Evolutionary conservation across 2,797 vertebrate genomes (phyloP).

Genomic region (Cetoscarus ocellatus): DNA sequence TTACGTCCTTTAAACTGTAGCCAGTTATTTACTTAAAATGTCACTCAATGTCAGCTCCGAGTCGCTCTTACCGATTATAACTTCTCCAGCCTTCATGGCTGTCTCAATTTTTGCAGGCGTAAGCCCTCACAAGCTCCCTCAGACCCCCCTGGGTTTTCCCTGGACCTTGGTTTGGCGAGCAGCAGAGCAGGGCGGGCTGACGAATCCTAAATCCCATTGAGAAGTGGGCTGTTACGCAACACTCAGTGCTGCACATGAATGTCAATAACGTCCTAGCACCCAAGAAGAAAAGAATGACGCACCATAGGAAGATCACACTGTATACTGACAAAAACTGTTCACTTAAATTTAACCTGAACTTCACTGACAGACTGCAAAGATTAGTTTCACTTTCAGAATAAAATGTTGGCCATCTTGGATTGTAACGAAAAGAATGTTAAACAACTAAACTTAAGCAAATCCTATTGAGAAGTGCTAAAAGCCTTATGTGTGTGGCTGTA

Average conservation of each 20-base stretch:
- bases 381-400: conserved; percentile 3
- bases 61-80: too few relatives aligned
- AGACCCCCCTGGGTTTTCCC: background rate
- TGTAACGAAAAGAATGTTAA: too few relatives aligned
- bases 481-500: too few relatives aligned
- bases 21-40: background rate
- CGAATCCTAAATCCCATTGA: conserved; percentile 47
- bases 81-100: background rate
- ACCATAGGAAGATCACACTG: conserved; percentile 5
- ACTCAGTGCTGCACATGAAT: conserved; percentile 43
- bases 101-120: background rate
- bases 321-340: background rate
- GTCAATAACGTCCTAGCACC: conserved; percentile 21
- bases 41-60: too few relatives aligned
- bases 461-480: too few relatives aligned
- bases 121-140: background rate
- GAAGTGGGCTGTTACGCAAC: conserved; percentile 56
- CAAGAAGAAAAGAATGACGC: conserved; percentile 3
- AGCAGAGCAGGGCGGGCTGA: conserved; percentile 11
- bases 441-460: too few relatives aligned
- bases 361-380: background rate
- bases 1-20: too few relatives aligned
- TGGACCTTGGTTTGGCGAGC: conserved; percentile 25
- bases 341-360: background rate
- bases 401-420: background rate